Percentiles rank a stretch among this genome's conserved stretches.
phyloP scores from a whole-genome alignment of 2,888 invertebrate genomes.

The Epicampocera succincta region DNA sequence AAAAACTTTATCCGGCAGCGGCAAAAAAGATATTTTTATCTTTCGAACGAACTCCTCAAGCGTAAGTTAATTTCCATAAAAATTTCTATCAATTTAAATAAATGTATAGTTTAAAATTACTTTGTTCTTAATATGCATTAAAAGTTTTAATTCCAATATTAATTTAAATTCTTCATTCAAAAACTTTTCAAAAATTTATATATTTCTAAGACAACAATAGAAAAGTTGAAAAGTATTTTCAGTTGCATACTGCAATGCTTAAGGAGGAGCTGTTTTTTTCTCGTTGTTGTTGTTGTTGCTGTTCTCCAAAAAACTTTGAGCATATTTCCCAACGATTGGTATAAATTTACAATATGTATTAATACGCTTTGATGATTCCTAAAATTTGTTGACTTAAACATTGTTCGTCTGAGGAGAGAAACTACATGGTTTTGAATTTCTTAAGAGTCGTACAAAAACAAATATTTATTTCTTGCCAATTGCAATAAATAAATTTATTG shows the following conservation, averaged over 20 bases:
- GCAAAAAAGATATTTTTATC: no score
- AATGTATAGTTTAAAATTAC: no score
- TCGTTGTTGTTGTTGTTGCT: no score
- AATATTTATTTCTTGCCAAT: no score
- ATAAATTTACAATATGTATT: slow-evolving; percentile 53
- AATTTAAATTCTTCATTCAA: slow-evolving; percentile 1
- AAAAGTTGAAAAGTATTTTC: slow-evolving; percentile 4
- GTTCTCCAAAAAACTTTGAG: slow-evolving; percentile 29
- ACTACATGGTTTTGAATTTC: no score
- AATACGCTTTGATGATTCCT: slow-evolving; percentile 53
- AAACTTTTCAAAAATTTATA: neutral
- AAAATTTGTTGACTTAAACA: slow-evolving; percentile 49
- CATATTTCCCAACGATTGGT: slow-evolving; percentile 40
- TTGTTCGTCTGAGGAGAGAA: slow-evolving; percentile 6
- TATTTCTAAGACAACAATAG: neutral
- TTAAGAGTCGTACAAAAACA: no score
- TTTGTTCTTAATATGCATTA: neutral
- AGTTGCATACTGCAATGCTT: neutral
- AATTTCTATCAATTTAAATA: no score
- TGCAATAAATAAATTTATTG: no score
- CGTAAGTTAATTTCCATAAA: no score
- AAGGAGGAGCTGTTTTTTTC: no score
- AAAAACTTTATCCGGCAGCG: no score
- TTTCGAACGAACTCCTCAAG: no score
- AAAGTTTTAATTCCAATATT: neutral